phyloP scores from a whole-genome alignment of 2,113 vertebrate genomes.

The Scortum barcoo region DNA sequence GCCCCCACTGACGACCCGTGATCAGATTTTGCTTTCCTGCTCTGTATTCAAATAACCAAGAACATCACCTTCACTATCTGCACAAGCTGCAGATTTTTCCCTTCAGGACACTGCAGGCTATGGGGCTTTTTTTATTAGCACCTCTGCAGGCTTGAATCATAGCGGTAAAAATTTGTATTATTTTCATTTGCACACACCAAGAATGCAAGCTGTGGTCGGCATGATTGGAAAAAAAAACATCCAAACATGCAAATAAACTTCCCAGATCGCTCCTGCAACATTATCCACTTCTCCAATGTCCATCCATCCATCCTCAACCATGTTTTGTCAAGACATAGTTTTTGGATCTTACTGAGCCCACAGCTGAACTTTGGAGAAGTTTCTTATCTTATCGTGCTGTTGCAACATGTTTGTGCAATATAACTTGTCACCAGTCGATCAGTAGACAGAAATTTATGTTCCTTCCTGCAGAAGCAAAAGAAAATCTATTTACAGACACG shows the following conservation, averaged over 20 bases:
- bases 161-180: neutral
- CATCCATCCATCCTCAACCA: no score
- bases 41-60: conserved; percentile 28
- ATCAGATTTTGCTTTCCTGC: conserved; percentile 13
- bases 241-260: neutral
- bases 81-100: neutral
- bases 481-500: neutral
- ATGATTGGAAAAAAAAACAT: no score
- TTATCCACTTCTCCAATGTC: neutral
- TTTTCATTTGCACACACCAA: no score
- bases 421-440: no score
- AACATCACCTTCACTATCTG: conserved; percentile 9
- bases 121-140: no score
- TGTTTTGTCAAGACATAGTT: neutral
- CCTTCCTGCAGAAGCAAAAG: neutral
- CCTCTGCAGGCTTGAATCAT: neutral
- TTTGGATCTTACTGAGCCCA: neutral
- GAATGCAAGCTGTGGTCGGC: no score
- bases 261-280: neutral
- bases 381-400: neutral
- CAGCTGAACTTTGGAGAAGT: neutral
- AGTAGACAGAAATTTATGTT: neutral
- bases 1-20: conserved; percentile 4
- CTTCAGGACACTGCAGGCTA: neutral
- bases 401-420: neutral